Evolutionary conservation across 2,888 invertebrate species (phyloP), one percentile per base, ranked within the genome.

Genomic region (Ptycholaimellus sp.): DNA sequence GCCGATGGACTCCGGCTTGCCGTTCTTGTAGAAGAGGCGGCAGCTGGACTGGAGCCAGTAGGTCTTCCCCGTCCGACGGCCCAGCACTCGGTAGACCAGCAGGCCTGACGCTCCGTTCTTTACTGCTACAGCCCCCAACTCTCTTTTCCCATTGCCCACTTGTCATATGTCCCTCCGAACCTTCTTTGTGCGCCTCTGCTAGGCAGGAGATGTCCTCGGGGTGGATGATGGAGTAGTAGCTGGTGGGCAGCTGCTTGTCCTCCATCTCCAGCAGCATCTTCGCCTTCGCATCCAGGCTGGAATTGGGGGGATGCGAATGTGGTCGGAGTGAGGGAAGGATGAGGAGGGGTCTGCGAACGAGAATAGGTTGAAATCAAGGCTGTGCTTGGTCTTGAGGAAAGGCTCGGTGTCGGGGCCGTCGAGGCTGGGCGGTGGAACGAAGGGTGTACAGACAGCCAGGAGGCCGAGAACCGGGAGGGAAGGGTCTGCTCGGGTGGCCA

Each of bases 331-430:
- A n/a, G n/a, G n/a, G n/a, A n/a, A n/a, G n/a, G n/a, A n/a, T n/a
- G n/a, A n/a, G n/a, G n/a, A n/a, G n/a, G n/a, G n/a, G n/a, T n/a
- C n/a, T 41, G 55, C 55, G 44, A 53, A 46, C 2, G 49, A 52
- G 13, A 52, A 40, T 5, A 53, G 37, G 2, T 45, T 39, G 35
- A 96, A 71, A 64, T 96, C 93, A 52, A 99, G 70, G 60, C 90
- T 87, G 68, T 96, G 96, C 66, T 96, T 96, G 60, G 85, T 87
- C 65, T 96, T 96, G 68, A 96, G 87, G 76, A 96, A 90, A 51
- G 90, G 80, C 65, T 96, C 96, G 60, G 93, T 85, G 58, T 90
- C 83, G 3, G 90, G 87, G 47, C 87, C 79, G 62, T 99, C 96
- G 39, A 90, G 69, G 36, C 90, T 66, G 39, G 87, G 85, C 18